These are phyloP conservation scores for Meta bourneti DNA, from an alignment of 2,888 invertebrate species.

Conservation along the genomic window DNA sequence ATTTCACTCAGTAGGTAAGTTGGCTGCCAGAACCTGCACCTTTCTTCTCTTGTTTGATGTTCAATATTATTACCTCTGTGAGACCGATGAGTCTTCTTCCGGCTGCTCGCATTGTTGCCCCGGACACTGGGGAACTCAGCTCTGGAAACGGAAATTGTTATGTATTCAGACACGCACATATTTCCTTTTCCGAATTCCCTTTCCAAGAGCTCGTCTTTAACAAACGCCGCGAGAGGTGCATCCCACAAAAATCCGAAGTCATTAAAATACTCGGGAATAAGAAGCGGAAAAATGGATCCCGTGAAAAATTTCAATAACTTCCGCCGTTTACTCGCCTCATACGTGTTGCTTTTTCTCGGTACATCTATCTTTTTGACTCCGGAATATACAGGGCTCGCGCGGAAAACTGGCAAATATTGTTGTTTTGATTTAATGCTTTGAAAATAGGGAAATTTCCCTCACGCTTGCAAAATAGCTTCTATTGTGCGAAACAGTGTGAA, in stretches of 20 bases:
- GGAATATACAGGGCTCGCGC: not conserved
- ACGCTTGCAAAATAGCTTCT: slow-evolving; percentile 34
- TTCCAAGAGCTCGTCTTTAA: slow-evolving; percentile 53
- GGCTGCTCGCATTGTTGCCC: not conserved
- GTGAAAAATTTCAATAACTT: slow-evolving; percentile 62
- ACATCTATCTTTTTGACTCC: slow-evolving; percentile 40
- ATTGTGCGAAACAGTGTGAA: slow-evolving; percentile 22
- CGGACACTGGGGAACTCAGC: slow-evolving; percentile 54
- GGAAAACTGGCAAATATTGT: slow-evolving; percentile 55
- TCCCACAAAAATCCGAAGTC: slow-evolving; percentile 54
- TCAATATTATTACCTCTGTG: slow-evolving; percentile 64
- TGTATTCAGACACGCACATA: slow-evolving; percentile 59
- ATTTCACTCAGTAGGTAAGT: slow-evolving; percentile 37
- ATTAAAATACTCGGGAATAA: slow-evolving; percentile 61
- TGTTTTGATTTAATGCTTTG: slow-evolving; percentile 68
- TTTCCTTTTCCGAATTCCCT: slow-evolving; percentile 52
- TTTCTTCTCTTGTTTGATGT: slow-evolving; percentile 65
- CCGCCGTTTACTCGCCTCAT: slow-evolving; percentile 22
- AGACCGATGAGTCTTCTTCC: slow-evolving; percentile 29
- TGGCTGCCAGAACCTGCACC: slow-evolving; percentile 40
- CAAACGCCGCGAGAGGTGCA: slow-evolving; percentile 24
- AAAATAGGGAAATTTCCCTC: slow-evolving; percentile 52
- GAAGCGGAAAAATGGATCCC: slow-evolving; percentile 33
- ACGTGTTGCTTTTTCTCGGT: slow-evolving; percentile 30
- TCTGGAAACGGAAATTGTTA: slow-evolving; percentile 58